phyloP scores from a whole-genome alignment of 2,888 invertebrate species.

The Polyommatus iphigenia region DNA sequence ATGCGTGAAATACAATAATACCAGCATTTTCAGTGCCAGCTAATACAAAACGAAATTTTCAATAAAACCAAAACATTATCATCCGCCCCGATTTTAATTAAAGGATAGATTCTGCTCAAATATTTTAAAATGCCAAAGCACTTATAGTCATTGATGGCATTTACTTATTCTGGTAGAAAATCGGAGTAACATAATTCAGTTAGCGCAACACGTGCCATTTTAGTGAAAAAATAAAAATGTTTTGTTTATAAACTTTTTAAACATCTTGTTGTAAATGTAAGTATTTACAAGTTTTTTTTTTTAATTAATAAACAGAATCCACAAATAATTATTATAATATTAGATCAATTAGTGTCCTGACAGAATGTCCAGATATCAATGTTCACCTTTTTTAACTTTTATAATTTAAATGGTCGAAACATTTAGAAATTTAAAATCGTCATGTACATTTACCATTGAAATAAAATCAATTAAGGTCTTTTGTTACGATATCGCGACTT shows the following conservation, averaged over 20 bases:
- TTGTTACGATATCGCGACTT: conserved; percentile 48
- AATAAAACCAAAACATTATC: neutral
- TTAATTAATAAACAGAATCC: too few relatives aligned
- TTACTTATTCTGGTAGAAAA: neutral
- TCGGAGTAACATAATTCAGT: neutral
- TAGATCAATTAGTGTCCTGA: too few relatives aligned
- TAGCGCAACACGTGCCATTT: neutral
- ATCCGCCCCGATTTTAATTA: neutral
- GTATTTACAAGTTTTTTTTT: neutral
- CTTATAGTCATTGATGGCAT: neutral
- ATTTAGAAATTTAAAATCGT: neutral
- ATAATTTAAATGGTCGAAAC: too few relatives aligned
- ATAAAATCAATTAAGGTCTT: conserved; percentile 39
- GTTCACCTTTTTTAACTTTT: too few relatives aligned
- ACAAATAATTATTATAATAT: too few relatives aligned
- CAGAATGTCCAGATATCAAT: too few relatives aligned
- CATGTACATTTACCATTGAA: neutral
- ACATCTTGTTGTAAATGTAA: neutral
- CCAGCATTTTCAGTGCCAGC: neutral
- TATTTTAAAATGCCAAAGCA: neutral
- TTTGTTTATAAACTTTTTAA: neutral
- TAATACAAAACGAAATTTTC: neutral
- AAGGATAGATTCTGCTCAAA: neutral
- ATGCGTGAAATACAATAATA: neutral
- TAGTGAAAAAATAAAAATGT: neutral